These are phyloP conservation scores for Nineta flava DNA, from an alignment of 2,888 invertebrate genomes.

Conservation along the genomic window DNA sequence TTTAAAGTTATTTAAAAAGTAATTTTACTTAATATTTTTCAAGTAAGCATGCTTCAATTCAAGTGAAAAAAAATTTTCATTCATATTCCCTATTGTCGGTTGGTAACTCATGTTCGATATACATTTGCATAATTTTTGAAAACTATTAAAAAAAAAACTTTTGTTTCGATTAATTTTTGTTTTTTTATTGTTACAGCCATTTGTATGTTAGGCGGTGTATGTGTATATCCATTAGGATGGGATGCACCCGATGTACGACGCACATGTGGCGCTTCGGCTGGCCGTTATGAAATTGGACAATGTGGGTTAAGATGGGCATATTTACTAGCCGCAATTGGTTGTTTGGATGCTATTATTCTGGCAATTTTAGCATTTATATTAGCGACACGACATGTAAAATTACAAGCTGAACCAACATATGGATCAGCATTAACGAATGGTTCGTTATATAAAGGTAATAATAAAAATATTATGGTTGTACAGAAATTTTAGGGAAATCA, in stretches of 20 bases:
- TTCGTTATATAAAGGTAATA: constrained; percentile 44
- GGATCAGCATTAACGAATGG: constrained; percentile 49
- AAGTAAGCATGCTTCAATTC: too few relatives aligned
- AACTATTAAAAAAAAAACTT: too few relatives aligned
- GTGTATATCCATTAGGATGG: constrained; percentile 86
- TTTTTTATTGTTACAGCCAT: constrained; percentile 42
- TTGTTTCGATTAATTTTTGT: too few relatives aligned
- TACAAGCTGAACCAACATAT: constrained; percentile 66
- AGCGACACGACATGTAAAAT: constrained; percentile 72
- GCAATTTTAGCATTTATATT: constrained; percentile 85
- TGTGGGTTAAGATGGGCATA: constrained; percentile 91
- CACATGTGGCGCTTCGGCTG: constrained; percentile 72
- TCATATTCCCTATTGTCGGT: too few relatives aligned
- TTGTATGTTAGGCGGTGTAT: constrained; percentile 75
- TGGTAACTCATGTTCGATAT: too few relatives aligned
- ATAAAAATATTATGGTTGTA: neutral
- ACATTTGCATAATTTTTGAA: too few relatives aligned
- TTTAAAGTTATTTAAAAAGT: too few relatives aligned
- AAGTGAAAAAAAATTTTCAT: too few relatives aligned
- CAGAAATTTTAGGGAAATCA: too few relatives aligned
- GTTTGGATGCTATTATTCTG: constrained; percentile 70
- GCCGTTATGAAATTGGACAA: constrained; percentile 60
- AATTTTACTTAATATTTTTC: too few relatives aligned
- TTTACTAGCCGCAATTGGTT: constrained; percentile 79
- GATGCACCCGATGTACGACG: constrained; percentile 64